Evolutionary conservation across 2,113 vertebrate genomes (phyloP), one percentile per base, ranked within the genome.

Genomic region (Lophotis ruficrista): DNA sequence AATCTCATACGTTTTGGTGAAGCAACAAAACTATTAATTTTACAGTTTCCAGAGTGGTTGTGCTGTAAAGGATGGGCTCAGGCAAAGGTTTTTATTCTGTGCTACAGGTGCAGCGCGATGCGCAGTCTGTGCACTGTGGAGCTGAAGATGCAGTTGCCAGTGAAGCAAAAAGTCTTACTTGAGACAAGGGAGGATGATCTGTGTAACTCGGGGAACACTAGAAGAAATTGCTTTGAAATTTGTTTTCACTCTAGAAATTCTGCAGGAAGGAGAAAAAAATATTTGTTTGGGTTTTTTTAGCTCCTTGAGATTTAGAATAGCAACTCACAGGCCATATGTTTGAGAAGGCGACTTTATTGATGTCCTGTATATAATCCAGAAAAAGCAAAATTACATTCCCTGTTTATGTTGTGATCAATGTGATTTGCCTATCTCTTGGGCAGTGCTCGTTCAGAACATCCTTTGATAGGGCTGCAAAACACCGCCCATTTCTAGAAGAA

Each of bases 101-200:
- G 41, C 53, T 76, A 27, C 16, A 62, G 57, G 38, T 30, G 25
- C 70, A 56, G 25, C 3, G 25, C 45, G 28, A 12, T 9, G 25
- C 9, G 2, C 19, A 37, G 51, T 38, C 57, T 0, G 0, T 18
- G 41, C 35, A 6, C 53, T 10, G 3, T 4, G 38, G 2, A 22
- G 33, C 60, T 69, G 38, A 28, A 35, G 30, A 37, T 22, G 2
- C 30, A 53, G 71, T 8, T 73, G 19, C 41, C 54, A 62, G 53
- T 25, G 54, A 91, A 81, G 54, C 7, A 77, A 60, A 70, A 72
- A 5, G 7, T 72, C 50, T 31, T 23, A 10, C 38, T 14, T 31
- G 76, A 58, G 33, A 51, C 56, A 62, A n/a, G n/a, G 54, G 51
- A 83, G 35, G 58, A 45, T 75, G 58, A 54, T 38, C 56, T 72